Conservation (phyloP, 1,140 invertebrate species). For the Ceratitis capitata region DNA sequence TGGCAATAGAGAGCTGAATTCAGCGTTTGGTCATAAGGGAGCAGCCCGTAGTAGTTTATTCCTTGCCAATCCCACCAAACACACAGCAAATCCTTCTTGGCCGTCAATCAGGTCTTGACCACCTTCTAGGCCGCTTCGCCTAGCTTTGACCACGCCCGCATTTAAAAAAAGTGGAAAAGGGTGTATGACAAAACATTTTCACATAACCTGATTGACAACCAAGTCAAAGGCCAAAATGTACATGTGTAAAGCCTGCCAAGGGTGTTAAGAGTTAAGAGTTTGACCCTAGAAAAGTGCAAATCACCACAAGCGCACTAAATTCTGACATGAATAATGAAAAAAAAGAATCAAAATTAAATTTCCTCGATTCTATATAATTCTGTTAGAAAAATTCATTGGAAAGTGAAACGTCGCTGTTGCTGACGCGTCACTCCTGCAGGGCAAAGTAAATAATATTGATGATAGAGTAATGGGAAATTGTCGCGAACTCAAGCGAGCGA, state of each 20-base stretch:
- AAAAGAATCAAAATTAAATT: background rate
- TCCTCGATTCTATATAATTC: background rate
- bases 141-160: too few species aligned
- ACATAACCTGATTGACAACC: background rate
- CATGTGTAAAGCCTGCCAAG: background rate
- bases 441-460: slow-evolving; percentile 26
- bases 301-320: background rate
- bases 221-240: background rate
- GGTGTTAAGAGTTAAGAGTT: background rate
- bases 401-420: slow-evolving; percentile 24
- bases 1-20: too few species aligned
- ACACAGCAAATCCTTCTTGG: too few species aligned
- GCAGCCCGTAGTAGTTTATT: too few species aligned
- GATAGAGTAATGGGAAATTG: background rate
- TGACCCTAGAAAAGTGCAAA: background rate
- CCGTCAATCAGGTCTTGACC: too few species aligned
- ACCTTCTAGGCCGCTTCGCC: too few species aligned
- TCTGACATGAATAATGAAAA: background rate
- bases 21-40: too few species aligned
- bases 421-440: background rate
- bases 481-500: background rate
- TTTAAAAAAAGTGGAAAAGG: background rate
- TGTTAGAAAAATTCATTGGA: background rate
- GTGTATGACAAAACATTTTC: background rate
- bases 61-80: too few species aligned